A percentile compares a stretch with the other conserved stretches of the same genome.
Conservation (phyloP, 2,797 vertebrate genomes). For the Garrulus glandarius region DNA sequence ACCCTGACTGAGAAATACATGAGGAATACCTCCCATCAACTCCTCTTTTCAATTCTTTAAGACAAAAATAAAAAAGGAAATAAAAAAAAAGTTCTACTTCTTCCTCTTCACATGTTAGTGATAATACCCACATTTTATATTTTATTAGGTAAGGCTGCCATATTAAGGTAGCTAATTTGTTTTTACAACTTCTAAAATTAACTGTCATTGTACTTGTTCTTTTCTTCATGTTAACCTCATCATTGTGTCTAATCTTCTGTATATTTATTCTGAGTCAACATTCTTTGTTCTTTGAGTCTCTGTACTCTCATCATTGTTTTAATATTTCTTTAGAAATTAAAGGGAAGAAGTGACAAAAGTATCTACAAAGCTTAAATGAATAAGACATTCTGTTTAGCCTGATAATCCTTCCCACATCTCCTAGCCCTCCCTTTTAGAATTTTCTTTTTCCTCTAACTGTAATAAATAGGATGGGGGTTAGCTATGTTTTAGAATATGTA, state of each 20-base stretch:
- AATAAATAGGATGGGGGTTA: neutral
- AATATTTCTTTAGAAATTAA: neutral
- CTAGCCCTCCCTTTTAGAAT: neutral
- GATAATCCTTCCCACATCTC: neutral
- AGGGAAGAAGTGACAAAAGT: neutral
- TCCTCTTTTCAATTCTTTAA: neutral
- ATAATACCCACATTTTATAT: neutral
- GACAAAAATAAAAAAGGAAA: fast-evolving
- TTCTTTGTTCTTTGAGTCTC: neutral
- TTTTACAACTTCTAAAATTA: slow-evolving; percentile 28
- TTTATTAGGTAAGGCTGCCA: neutral
- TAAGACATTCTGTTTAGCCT: neutral
- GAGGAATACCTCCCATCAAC: neutral
- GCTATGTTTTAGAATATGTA: neutral
- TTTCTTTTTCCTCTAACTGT: neutral
- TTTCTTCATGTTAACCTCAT: neutral
- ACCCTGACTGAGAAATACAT: neutral
- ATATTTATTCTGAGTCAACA: slow-evolving; percentile 14
- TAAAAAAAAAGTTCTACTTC: neutral
- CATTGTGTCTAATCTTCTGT: neutral
- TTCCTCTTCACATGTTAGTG: neutral
- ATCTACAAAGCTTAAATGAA: neutral
- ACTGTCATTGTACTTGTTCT: neutral
- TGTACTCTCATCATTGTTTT: neutral
- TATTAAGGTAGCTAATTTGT: slow-evolving; percentile 5